Evolutionary conservation across 2,888 invertebrate species (phyloP).

Genomic region (Leucophenga maculata): DNA sequence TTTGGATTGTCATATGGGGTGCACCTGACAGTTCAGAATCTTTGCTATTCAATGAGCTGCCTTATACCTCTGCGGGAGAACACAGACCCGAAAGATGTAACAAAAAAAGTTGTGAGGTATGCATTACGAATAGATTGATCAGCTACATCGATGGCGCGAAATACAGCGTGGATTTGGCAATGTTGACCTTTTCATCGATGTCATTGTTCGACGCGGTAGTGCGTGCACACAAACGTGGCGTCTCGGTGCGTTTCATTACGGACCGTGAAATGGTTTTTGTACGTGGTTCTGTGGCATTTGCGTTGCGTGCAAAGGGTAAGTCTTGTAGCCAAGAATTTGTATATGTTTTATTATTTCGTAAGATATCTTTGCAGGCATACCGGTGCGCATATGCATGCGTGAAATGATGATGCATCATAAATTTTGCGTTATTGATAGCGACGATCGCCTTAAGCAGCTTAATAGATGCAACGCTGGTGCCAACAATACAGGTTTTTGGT

Average conservation of each 20-base stretch:
- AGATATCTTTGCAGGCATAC: constrained; percentile 20
- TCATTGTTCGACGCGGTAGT: constrained; percentile 3
- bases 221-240: constrained; percentile 28
- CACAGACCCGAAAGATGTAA: constrained; percentile 6
- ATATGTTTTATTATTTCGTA: background rate
- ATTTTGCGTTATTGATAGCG: constrained; percentile 34
- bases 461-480: background rate
- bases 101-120: constrained; percentile 23
- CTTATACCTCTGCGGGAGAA: background rate
- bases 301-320: background rate
- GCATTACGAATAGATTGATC: constrained; percentile 4
- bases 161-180: constrained; percentile 32
- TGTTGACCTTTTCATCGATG: constrained; percentile 21
- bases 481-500: background rate
- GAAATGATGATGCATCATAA: constrained; percentile 35
- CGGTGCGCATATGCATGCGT: background rate
- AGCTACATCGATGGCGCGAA: constrained; percentile 28
- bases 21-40: constrained; percentile 23
- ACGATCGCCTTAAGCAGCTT: constrained; percentile 20
- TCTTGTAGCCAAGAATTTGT: background rate
- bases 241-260: constrained; percentile 30
- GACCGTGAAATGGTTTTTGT: constrained; percentile 31
- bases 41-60: constrained; percentile 37
- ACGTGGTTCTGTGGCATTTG: constrained; percentile 7
- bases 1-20: constrained; percentile 1